Conservation (phyloP, 2,797 vertebrate genomes). For the Tokudaia muenninki region DNA sequence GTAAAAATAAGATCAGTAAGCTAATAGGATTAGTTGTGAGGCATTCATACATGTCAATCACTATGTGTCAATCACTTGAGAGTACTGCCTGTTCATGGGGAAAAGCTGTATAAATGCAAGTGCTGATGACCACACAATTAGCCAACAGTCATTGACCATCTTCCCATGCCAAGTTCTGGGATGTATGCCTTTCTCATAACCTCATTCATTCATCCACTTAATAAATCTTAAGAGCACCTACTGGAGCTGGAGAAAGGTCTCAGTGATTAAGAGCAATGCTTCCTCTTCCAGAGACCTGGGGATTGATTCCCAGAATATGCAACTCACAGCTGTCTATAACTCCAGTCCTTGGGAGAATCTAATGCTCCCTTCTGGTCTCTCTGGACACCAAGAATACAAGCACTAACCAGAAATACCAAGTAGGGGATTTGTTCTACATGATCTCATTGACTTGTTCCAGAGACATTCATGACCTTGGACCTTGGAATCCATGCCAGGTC, state of each 20-base stretch:
- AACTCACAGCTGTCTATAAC: neutral
- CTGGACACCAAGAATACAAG: no score
- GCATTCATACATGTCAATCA: neutral
- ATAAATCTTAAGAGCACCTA: neutral
- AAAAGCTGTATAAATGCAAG: neutral
- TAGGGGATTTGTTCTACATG: neutral
- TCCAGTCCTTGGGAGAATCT: neutral
- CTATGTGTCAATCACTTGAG: neutral
- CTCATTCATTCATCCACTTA: neutral
- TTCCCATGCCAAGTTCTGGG: neutral
- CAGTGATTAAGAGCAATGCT: neutral
- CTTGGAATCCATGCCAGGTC: neutral
- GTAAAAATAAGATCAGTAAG: conserved; percentile 36
- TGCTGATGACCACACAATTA: neutral
- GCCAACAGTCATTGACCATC: neutral
- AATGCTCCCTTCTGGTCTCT: neutral
- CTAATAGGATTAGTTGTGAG: neutral
- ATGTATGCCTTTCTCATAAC: neutral
- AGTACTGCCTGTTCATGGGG: neutral
- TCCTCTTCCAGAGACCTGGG: neutral
- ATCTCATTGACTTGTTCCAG: neutral
- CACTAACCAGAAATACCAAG: neutral
- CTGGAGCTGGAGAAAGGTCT: neutral
- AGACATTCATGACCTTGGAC: neutral
- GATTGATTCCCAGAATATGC: neutral